Evolutionary conservation across 1,140 invertebrate genomes (phyloP).

Genomic region (Sycophila sp.): DNA sequence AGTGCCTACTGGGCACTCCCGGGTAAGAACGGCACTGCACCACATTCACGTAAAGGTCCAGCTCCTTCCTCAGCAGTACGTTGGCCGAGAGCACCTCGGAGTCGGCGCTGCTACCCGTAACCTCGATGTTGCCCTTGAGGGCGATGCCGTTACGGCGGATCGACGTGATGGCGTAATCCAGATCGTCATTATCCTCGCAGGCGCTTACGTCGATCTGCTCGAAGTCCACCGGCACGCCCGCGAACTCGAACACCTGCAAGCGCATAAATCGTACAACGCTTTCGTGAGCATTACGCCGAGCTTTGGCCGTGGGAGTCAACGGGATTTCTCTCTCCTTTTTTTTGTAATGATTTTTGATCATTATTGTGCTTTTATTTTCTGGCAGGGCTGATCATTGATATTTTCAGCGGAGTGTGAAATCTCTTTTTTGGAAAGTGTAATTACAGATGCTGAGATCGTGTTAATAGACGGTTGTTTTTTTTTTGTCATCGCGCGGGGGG

Average conservation of each 20-base stretch:
- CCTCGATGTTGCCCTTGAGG: constrained; percentile 91
- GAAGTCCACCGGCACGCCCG: constrained; percentile 96
- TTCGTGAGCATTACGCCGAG: too few species aligned
- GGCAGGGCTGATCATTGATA: too few species aligned
- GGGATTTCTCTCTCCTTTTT: too few species aligned
- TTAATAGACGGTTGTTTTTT: too few species aligned
- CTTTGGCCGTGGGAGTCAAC: too few species aligned
- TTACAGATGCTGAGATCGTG: too few species aligned
- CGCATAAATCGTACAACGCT: too few species aligned
- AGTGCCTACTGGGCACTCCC: constrained; percentile 83
- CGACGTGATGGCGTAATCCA: constrained; percentile 93
- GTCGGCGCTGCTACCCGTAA: constrained; percentile 76
- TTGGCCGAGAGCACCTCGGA: constrained; percentile 83
- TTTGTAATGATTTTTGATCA: too few species aligned
- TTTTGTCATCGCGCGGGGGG: too few species aligned
- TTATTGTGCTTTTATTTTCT: too few species aligned
- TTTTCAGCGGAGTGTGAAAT: too few species aligned
- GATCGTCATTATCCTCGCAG: constrained; percentile 82
- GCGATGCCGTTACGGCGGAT: constrained; percentile 96
- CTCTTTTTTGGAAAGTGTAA: too few species aligned
- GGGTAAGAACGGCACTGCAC: constrained; percentile 93
- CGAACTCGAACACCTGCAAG: constrained; percentile 72
- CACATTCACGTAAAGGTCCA: constrained; percentile 96
- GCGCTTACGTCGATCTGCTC: constrained; percentile 92
- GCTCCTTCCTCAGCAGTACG: constrained; percentile 88